These are phyloP conservation scores for Taxidea taxus DNA, from an alignment of 2,113 vertebrate genomes.

Conservation along the genomic window DNA sequence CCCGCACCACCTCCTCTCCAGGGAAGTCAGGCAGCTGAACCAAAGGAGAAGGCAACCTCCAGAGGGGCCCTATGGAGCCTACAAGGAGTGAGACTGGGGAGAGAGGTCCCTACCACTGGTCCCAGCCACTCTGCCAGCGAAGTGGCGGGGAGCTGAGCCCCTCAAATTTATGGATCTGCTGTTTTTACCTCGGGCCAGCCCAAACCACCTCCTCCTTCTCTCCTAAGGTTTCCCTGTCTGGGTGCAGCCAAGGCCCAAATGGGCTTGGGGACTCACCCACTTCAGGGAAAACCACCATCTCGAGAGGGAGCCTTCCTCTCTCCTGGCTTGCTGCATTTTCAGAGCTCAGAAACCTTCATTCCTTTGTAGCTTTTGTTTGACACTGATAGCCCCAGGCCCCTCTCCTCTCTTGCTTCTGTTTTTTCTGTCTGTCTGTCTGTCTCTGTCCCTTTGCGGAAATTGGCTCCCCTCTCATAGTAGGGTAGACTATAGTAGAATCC, in stretches of 20 bases:
- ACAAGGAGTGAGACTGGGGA: not conserved
- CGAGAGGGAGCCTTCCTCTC: not conserved
- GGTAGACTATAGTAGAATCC: not conserved
- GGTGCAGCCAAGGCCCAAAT: not conserved
- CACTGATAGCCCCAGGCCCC: not conserved
- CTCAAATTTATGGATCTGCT: not conserved
- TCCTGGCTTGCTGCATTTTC: not conserved
- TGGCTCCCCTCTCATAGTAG: not conserved
- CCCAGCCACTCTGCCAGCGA: slow-evolving; percentile 31
- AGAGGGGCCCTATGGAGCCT: slow-evolving; percentile 1
- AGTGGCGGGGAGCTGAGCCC: slow-evolving; percentile 12
- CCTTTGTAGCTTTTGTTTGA: slow-evolving; percentile 2
- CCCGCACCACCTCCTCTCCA: not conserved
- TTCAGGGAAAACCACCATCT: not conserved
- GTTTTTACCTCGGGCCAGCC: slow-evolving; percentile 11
- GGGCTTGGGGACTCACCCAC: not conserved
- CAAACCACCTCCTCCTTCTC: slow-evolving; percentile 27
- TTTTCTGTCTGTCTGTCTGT: not conserved
- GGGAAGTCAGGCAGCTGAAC: slow-evolving; percentile 42
- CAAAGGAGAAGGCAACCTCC: not conserved
- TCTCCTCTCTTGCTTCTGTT: not conserved
- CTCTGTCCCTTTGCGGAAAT: not conserved
- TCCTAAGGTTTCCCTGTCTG: not conserved
- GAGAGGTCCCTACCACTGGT: not conserved
- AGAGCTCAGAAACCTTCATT: slow-evolving; percentile 19